Evolutionary conservation across 2,797 vertebrate species (phyloP).

Genomic region (Lycodopsis pacificus): DNA sequence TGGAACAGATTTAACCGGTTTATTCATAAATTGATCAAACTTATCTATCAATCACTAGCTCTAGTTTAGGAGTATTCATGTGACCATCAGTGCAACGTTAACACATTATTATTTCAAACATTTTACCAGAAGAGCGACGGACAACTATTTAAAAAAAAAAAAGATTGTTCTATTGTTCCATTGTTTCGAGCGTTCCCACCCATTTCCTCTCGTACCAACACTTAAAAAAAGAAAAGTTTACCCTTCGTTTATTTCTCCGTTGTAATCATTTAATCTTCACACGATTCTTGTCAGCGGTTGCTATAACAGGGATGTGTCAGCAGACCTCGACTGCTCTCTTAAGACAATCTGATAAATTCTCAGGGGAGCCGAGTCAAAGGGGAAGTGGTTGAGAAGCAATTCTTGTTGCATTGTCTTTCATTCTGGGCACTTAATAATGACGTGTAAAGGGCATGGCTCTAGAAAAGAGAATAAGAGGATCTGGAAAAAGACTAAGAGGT

Average conservation of each 20-base stretch:
- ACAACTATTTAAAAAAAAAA: conserved; percentile 27
- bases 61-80: background rate
- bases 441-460: background rate
- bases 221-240: background rate
- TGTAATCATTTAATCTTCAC: conserved; percentile 42
- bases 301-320: conserved; percentile 41
- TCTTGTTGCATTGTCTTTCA: conserved; percentile 11
- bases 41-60: background rate
- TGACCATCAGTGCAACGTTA: background rate
- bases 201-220: conserved; percentile 53
- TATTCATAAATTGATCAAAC: conserved; percentile 2
- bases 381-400: conserved; percentile 9
- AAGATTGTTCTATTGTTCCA: conserved; percentile 46
- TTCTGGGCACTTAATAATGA: background rate
- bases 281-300: conserved; percentile 40
- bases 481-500: background rate
- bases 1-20: background rate
- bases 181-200: conserved; percentile 46
- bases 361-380: conserved; percentile 8
- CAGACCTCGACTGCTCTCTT: conserved; percentile 48
- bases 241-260: conserved; percentile 43
- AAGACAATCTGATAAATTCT: conserved; percentile 32
- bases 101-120: background rate
- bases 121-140: conserved; percentile 31
- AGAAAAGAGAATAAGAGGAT: background rate